A percentile compares a stretch with the other conserved stretches of the same genome.
Evolutionary conservation across 2,797 vertebrate species (phyloP).

Genomic region (Pachyuromys duprasi): DNA sequence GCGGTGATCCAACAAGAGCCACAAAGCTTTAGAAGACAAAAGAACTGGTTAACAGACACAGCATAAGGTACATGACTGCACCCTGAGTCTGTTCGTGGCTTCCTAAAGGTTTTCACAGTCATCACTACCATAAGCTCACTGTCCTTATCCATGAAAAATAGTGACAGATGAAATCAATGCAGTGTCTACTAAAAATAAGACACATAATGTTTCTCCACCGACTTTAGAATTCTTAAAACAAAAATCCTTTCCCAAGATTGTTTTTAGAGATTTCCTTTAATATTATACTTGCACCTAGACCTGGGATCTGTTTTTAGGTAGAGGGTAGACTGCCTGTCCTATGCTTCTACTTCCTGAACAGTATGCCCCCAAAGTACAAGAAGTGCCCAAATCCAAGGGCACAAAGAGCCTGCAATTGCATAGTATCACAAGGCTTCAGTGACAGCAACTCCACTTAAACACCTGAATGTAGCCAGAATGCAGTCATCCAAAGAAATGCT

Average conservation of each 20-base stretch:
- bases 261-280: constrained; percentile 16
- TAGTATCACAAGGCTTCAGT: background rate
- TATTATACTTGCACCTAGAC: background rate
- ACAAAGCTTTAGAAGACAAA: background rate
- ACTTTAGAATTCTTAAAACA: background rate
- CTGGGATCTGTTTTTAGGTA: background rate
- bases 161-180: background rate
- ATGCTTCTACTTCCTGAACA: background rate
- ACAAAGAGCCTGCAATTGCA: background rate
- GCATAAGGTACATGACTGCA: background rate
- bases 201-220: background rate
- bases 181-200: background rate
- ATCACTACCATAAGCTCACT: background rate
- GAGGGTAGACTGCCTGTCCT: background rate
- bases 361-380: background rate
- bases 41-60: background rate
- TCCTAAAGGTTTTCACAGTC: background rate
- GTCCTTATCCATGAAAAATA: background rate
- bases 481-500: background rate
- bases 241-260: background rate
- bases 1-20: background rate
- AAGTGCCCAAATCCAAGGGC: background rate
- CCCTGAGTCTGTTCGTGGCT: background rate
- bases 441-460: background rate
- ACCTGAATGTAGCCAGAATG: background rate